Conservation (phyloP, 2,888 invertebrate genomes). For the Choreutis nemorana region DNA sequence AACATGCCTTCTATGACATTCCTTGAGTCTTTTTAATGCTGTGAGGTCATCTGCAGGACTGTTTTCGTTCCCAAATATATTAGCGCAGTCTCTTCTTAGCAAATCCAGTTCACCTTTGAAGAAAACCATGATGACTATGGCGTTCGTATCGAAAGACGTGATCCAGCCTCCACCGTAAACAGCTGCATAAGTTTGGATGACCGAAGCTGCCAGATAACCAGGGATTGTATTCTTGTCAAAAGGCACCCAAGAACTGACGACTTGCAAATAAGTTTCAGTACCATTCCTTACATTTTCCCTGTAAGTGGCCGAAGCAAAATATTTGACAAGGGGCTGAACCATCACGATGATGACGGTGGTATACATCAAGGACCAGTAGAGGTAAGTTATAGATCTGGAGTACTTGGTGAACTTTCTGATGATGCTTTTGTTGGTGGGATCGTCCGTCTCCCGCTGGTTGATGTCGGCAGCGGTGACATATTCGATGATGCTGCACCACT, state of each 20-base stretch:
- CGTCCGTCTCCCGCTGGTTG: conserved; percentile 20
- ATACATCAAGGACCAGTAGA: conserved; percentile 44
- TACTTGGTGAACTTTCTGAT: conserved; percentile 32
- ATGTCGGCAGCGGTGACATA: conserved; percentile 39
- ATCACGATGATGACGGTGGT: conserved; percentile 38
- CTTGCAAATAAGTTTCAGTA: conserved; percentile 30
- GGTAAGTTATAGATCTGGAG: conserved; percentile 38
- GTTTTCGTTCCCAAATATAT: conserved; percentile 28
- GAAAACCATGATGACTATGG: conserved; percentile 51
- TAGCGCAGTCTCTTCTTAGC: conserved; percentile 28
- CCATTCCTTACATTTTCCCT: conserved; percentile 32
- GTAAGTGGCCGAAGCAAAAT: conserved; percentile 25
- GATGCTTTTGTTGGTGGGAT: conserved; percentile 19
- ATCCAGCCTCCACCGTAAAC: conserved; percentile 52
- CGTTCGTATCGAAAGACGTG: conserved; percentile 44
- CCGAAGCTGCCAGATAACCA: conserved; percentile 34
- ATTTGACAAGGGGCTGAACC: conserved; percentile 35
- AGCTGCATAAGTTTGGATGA: conserved; percentile 37
- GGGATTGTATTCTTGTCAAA: conserved; percentile 31
- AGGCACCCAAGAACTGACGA: conserved; percentile 52
- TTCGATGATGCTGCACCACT: conserved; percentile 37
- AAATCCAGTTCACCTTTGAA: conserved; percentile 41
- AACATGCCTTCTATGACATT: conserved; percentile 36
- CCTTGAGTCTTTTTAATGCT: conserved; percentile 22
- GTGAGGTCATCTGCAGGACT: conserved; percentile 12